Conservation (phyloP, 2,888 invertebrate species). For the Dolichomitus sp. region DNA sequence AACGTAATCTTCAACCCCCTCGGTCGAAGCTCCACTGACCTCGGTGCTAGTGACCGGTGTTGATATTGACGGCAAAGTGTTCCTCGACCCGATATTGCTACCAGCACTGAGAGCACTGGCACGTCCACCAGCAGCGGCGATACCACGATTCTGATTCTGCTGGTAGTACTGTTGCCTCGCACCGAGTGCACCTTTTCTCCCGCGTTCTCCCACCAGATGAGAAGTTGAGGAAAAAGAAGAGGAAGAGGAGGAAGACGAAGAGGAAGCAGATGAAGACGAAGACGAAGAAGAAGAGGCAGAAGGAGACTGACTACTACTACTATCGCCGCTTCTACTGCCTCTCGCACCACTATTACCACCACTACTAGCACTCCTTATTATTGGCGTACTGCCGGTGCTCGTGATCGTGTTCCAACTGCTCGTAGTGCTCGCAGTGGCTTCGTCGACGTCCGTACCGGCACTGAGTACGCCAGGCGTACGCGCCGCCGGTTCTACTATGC, state of each 20-base stretch:
- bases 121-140: constrained; percentile 17
- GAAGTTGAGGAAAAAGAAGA: constrained; percentile 30
- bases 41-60: constrained; percentile 36
- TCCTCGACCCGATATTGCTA: constrained; percentile 47
- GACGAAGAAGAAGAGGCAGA: constrained; percentile 26
- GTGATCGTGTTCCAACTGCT: constrained; percentile 40
- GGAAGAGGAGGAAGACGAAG: constrained; percentile 22
- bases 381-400: constrained; percentile 37
- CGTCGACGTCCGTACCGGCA: constrained; percentile 84
- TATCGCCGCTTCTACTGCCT: constrained; percentile 9
- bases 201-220: constrained; percentile 76
- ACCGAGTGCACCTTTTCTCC: constrained; percentile 63
- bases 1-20: constrained; percentile 6
- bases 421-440: constrained; percentile 73
- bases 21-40: constrained; percentile 45
- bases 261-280: constrained; percentile 15
- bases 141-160: constrained; percentile 47
- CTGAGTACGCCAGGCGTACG: constrained; percentile 82
- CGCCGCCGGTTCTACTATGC: constrained; percentile 78
- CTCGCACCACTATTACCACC: constrained; percentile 33
- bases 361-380: constrained; percentile 26
- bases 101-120: constrained; percentile 12
- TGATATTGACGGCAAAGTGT: constrained; percentile 35
- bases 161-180: constrained; percentile 47
- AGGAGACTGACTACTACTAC: constrained; percentile 30